Base-by-base conservation (phyloP, 2,888 invertebrate genomes). In the Hemistola chrysoprasaria region DNA sequence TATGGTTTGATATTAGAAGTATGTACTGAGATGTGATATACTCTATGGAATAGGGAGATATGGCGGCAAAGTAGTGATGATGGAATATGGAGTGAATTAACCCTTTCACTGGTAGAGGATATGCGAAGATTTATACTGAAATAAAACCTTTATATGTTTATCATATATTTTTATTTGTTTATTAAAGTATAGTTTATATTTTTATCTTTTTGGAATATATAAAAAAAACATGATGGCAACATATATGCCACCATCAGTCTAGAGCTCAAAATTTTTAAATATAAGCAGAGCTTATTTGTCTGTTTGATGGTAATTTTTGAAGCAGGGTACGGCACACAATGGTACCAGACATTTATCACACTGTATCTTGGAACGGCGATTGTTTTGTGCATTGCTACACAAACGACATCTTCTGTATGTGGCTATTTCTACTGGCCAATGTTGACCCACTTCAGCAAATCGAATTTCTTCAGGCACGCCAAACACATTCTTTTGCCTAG, bases 281-380 rank as follows among this genome's bases (percentile, higher is more conserved):
- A 16, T 24, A 30, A 11, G 25, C 22, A 30, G 24, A 24, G n/a
- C 28, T 25, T 30, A 30, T 33, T 26, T 16, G 33, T 30, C 29
- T 31, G 20, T 38, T 24, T 40, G 43, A 40, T 43, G 34, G 43
- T 26, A 8, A 36, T 29, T 27, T 33, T 40, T n/a, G n/a, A 43
- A 39, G 40, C 40, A 25, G 36, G 43, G 28, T 21, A 11, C 1
- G 27, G 33, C n/a, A 22, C 47, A 47, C 32, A 47, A 29, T 11
- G 43, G 37, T 21, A 43, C 43, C 26, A 33, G 33, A 30, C 43
- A 47, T 7, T 22, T 27, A 16, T 22, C 22, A 30, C 40, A 40
- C 27, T 34, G 24, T 20, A n/a, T n/a, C n/a, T n/a, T n/a, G n/a
- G n/a, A n/a, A 43, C 48, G 26, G 33, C 36, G 37, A 33, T 47